phyloP scores from a whole-genome alignment of 2,797 vertebrate species.

The Pitangus sulphuratus region DNA sequence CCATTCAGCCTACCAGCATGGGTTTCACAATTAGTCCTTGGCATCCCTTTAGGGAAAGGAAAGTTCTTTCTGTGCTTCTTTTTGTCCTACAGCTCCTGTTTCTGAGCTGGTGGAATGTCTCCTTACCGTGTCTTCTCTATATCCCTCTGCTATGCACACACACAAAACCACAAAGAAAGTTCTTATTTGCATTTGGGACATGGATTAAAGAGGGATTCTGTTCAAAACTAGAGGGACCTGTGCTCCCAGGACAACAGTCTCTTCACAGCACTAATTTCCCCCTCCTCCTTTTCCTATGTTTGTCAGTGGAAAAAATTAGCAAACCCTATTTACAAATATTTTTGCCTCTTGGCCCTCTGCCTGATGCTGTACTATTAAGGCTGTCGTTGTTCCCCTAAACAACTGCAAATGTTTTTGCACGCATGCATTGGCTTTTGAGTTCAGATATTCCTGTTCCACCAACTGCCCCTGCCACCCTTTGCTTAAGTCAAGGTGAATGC shows the following conservation, averaged over 20 bases:
- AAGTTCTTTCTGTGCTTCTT: not conserved
- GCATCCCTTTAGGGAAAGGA: not conserved
- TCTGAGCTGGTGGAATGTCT: not conserved
- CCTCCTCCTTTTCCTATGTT: not conserved
- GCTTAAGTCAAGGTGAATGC: not conserved
- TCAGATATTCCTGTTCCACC: not conserved
- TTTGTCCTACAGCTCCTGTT: not conserved
- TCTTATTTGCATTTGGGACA: not conserved
- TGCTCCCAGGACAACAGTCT: not conserved
- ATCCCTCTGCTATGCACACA: not conserved
- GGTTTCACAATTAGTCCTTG: not conserved
- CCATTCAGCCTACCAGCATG: accelerated
- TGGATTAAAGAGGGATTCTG: not conserved
- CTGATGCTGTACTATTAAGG: slow-evolving; percentile 35
- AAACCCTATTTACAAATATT: slow-evolving; percentile 69
- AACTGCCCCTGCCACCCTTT: not conserved
- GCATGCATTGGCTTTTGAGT: not conserved
- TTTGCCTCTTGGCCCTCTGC: slow-evolving; percentile 55
- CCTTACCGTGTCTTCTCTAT: not conserved
- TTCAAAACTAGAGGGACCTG: not conserved
- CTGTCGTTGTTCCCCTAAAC: slow-evolving; percentile 51
- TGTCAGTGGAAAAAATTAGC: slow-evolving; percentile 66
- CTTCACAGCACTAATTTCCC: not conserved
- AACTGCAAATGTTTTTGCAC: slow-evolving; percentile 58
- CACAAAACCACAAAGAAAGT: not conserved